Evolutionary conservation across 64 coral and sea anemone species (phyloP).

Genomic region (Stichodactyla helianthus): DNA sequence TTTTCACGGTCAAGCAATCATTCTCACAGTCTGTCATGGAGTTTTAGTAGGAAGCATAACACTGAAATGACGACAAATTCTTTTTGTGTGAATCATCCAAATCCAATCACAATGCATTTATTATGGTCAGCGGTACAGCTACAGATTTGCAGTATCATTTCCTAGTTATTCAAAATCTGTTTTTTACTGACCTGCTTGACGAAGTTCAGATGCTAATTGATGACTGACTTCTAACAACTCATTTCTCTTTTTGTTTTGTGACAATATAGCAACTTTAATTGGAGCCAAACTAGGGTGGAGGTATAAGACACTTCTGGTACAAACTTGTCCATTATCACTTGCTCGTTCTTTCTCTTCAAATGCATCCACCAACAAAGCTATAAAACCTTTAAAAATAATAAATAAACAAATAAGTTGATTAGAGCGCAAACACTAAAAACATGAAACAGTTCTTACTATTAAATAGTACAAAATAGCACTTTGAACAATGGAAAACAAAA

Average conservation of each 20-base stretch:
- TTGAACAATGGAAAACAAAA: too few relatives aligned
- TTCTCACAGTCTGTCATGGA: too few relatives aligned
- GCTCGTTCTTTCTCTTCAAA: conserved; percentile 67
- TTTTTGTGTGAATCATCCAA: too few relatives aligned
- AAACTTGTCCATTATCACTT: conserved; percentile 15
- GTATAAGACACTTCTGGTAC: conserved; percentile 43
- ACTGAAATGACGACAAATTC: too few relatives aligned
- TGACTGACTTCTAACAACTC: conserved; percentile 66
- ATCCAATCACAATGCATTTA: too few relatives aligned
- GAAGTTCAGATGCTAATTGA: conserved; percentile 74
- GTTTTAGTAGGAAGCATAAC: too few relatives aligned
- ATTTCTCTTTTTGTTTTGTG: conserved; percentile 36
- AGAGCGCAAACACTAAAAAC: too few relatives aligned
- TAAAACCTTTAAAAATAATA: conserved; percentile 49
- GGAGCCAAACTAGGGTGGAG: conserved; percentile 82
- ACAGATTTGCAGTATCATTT: neutral
- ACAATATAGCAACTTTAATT: conserved; percentile 71
- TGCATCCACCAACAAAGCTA: conserved; percentile 80
- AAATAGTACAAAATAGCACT: too few relatives aligned
- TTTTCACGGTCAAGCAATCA: too few relatives aligned
- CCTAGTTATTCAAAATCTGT: neutral
- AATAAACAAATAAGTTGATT: neutral
- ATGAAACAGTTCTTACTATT: too few relatives aligned
- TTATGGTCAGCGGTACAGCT: too few relatives aligned
- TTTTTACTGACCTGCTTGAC: conserved; percentile 62